Evolutionary conservation across 2,113 vertebrate species (phyloP).

Genomic region (Jaculus jaculus): DNA sequence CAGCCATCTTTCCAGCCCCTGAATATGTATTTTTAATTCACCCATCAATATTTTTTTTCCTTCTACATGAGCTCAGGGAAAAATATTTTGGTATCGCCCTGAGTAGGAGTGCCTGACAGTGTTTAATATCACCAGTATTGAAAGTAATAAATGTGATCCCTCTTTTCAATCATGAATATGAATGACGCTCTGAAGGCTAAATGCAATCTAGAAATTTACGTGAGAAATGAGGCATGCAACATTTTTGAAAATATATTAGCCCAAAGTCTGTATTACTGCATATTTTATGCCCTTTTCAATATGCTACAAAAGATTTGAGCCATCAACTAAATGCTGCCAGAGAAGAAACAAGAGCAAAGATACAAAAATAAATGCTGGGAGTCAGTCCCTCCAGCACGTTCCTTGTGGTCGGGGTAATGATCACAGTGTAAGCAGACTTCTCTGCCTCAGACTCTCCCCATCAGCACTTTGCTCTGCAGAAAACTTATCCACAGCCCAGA

Average conservation of each 20-base stretch:
- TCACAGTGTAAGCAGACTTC: neutral
- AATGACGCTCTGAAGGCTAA: slow-evolving; percentile 83
- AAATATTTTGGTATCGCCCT: slow-evolving; percentile 43
- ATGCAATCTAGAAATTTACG: slow-evolving; percentile 85
- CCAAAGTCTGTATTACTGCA: slow-evolving; percentile 81
- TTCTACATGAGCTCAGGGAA: neutral
- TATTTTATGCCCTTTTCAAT: slow-evolving; percentile 83
- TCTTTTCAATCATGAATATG: slow-evolving; percentile 84
- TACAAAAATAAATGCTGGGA: slow-evolving; percentile 75
- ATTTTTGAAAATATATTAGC: slow-evolving; percentile 85
- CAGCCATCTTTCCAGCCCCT: too few relatives aligned
- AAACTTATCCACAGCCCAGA: slow-evolving; percentile 28
- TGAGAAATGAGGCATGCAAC: slow-evolving; percentile 87
- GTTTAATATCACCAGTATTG: slow-evolving; percentile 65
- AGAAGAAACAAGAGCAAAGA: slow-evolving; percentile 76
- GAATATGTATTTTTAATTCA: neutral
- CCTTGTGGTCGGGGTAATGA: slow-evolving; percentile 55
- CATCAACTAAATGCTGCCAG: slow-evolving; percentile 73
- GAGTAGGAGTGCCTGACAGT: slow-evolving; percentile 62
- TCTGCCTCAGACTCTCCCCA: neutral
- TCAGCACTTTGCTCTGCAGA: slow-evolving; percentile 55
- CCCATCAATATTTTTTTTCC: slow-evolving; percentile 21
- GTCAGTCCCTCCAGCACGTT: slow-evolving; percentile 45
- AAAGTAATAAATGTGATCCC: slow-evolving; percentile 77
- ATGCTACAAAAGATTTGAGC: slow-evolving; percentile 76